Percentiles rank a stretch among this genome's conserved stretches.
Conservation (phyloP, 1,140 invertebrate genomes). For the Eupeodes corollae region DNA sequence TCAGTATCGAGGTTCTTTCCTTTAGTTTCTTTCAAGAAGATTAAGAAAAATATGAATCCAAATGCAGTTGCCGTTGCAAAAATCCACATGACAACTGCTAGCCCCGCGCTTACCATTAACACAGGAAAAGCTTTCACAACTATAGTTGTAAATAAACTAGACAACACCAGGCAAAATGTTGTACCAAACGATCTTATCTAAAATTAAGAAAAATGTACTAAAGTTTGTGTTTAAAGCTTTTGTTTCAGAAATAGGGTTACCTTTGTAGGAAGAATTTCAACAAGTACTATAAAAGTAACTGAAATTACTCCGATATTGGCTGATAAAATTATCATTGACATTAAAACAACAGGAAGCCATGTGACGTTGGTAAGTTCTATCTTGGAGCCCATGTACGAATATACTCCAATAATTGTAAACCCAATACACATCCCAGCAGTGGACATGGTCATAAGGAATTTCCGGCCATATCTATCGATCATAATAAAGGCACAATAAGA, state of each 20-base stretch:
- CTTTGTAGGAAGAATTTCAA: conserved; percentile 23
- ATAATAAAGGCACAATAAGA: conserved; percentile 25
- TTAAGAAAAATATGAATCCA: conserved; percentile 20
- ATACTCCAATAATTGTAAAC: conserved; percentile 17
- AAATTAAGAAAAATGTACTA: not conserved
- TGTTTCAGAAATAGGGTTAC: no score
- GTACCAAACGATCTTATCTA: conserved; percentile 20
- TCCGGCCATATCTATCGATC: conserved; percentile 28
- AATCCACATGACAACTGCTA: conserved; percentile 30
- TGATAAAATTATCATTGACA: conserved; percentile 26
- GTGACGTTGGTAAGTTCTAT: conserved; percentile 2
- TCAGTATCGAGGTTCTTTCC: conserved; percentile 7
- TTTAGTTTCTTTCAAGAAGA: conserved; percentile 29
- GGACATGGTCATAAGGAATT: conserved; percentile 21
- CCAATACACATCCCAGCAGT: conserved; percentile 17
- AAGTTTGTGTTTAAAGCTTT: no score
- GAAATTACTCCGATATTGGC: conserved; percentile 26
- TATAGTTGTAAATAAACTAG: conserved; percentile 22
- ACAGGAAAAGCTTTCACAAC: conserved; percentile 24
- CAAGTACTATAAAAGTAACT: conserved; percentile 26
- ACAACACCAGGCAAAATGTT: conserved; percentile 20
- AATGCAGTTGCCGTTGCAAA: conserved; percentile 16
- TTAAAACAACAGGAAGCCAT: conserved; percentile 25
- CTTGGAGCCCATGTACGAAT: conserved; percentile 24
- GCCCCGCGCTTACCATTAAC: conserved; percentile 20